Evolutionary conservation across 2,113 vertebrate genomes (phyloP), one percentile per base, ranked within the genome.

Genomic region (Cnemophilus loriae): DNA sequence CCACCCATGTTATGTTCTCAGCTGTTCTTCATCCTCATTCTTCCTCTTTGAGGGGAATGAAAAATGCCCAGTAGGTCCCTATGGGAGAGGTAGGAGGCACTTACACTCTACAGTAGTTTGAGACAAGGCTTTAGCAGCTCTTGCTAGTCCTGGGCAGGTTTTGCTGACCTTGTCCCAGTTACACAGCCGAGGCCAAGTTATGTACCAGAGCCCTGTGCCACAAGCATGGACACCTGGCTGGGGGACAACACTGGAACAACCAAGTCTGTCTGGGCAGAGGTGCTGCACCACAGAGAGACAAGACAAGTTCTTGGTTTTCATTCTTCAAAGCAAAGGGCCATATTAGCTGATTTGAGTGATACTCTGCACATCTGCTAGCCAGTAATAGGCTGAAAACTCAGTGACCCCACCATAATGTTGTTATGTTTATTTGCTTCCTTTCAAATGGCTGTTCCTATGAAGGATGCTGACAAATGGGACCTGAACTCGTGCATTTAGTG

Each of bases 381-480:
- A 44, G 46, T 64, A 91, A 91, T 15, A 87, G 79, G 52, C 57
- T 64, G 61, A 71, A 91, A 96, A 84, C 83, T 67, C 56, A 68
- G 30, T 93, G 93, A 70, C 46, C 42, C 44, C 28, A 16, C 0
- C 2, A 10, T 93, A 96, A 97, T 4, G 5, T 49, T 11, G 17
- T 96, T 92, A 96, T 68, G 41, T 84, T 95, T 85, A 86, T 95
- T 96, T 95, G 56, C 93, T 96, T 96, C 96, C 96, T 94, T 93
- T 60, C 70, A 90, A 89, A 93, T 70, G 92, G 63, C 56, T 3
- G 13, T 50, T 78, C 37, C 84, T 78, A 24, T 0, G 49, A 79
- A 91, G 88, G 68, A 68, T 83, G 60, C 79, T 93, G 88, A 84
- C 92, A 96, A 96, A 93, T 93, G 92, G 68, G 71, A 80, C 44